Conservation (phyloP, 23 tunicate species). For the Corella eumyota region DNA sequence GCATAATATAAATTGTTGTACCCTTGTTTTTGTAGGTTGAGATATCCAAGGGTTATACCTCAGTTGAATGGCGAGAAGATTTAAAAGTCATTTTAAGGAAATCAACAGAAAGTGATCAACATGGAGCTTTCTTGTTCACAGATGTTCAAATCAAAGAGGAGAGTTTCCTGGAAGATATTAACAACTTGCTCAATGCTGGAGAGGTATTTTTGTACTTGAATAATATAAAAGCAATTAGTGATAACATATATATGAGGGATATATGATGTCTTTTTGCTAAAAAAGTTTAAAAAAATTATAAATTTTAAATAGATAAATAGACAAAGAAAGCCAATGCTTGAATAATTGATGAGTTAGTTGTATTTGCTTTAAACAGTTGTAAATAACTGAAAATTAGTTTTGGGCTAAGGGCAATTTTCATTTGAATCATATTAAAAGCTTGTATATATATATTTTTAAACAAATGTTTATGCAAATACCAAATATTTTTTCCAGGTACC, state of each 20-base stretch:
- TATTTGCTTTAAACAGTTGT: no score
- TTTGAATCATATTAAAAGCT: not conserved
- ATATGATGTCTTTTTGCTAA: no score
- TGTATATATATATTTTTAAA: not conserved
- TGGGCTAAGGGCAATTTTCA: no score
- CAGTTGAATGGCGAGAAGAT: conserved; percentile 91
- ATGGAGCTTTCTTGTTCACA: conserved; percentile 90
- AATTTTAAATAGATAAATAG: no score
- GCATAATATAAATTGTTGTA: no score
- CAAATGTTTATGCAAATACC: not conserved
- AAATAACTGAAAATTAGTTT: no score
- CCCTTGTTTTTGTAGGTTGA: conserved; percentile 75
- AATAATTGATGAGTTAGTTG: no score
- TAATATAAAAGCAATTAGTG: no score
- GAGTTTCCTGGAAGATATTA: conserved; percentile 90
- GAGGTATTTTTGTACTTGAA: no score
- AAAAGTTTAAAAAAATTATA: no score
- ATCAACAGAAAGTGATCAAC: conserved; percentile 77
- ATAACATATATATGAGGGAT: no score
- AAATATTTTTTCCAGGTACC: conserved; percentile 51
- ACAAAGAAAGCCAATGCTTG: no score
- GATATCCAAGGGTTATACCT: conserved; percentile 86
- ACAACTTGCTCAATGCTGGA: conserved; percentile 92
- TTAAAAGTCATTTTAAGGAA: conserved; percentile 87
- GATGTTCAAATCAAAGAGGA: conserved; percentile 98